Percentiles rank a stretch among this genome's conserved stretches.
Conservation (phyloP, 1,140 invertebrate species). For the Papilio helenus region DNA sequence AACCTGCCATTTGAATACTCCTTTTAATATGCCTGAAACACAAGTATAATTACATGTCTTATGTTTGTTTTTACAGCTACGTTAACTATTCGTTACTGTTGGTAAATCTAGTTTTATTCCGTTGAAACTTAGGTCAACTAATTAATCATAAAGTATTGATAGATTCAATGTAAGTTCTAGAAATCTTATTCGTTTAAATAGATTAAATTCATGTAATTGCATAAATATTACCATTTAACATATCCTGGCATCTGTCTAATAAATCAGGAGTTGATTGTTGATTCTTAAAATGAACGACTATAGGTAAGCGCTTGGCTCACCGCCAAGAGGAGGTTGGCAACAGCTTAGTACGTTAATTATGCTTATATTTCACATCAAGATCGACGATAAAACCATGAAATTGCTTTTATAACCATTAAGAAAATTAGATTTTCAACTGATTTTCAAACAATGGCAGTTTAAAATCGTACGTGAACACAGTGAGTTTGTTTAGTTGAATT, state of each 20-base stretch:
- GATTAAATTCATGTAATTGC: no score
- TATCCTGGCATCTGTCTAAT: slow-evolving; percentile 29
- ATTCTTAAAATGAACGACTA: slow-evolving; percentile 37
- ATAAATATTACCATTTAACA: slow-evolving; percentile 7
- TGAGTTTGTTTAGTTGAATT: neutral
- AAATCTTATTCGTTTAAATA: no score
- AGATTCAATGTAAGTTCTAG: no score
- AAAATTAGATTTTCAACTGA: slow-evolving; percentile 38
- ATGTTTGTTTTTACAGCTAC: no score
- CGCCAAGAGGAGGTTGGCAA: slow-evolving; percentile 38
- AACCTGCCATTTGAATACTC: no score
- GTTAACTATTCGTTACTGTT: no score
- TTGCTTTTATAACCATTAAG: slow-evolving; percentile 40
- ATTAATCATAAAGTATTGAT: no score
- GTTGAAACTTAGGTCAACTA: no score
- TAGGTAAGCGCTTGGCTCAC: slow-evolving; percentile 35
- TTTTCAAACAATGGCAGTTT: slow-evolving; percentile 30
- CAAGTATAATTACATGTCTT: no score
- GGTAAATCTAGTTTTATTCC: no score
- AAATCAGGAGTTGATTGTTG: slow-evolving; percentile 37
- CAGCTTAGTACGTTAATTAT: slow-evolving; percentile 40
- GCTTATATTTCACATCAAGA: slow-evolving; percentile 40
- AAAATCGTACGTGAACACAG: slow-evolving; percentile 3
- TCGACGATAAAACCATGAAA: slow-evolving; percentile 37
- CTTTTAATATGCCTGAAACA: no score